A percentile compares a stretch with the other conserved stretches of the same genome.
These are phyloP conservation scores for Xestia xanthographa DNA, from an alignment of 2,888 invertebrate species.

Conservation along the genomic window DNA sequence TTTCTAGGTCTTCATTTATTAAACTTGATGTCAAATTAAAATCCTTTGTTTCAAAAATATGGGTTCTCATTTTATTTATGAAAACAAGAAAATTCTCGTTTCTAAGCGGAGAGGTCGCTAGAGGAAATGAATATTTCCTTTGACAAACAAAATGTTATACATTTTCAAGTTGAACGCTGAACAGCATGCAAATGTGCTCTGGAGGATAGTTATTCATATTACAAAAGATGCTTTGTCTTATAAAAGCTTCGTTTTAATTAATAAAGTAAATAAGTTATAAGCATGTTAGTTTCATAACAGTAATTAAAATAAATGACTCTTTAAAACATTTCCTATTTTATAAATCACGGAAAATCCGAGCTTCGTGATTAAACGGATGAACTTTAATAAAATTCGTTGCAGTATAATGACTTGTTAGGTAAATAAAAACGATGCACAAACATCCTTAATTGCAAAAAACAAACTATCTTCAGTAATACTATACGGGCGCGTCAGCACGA, in stretches of 20 bases:
- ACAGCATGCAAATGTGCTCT: conserved; percentile 42
- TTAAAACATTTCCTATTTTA: background rate
- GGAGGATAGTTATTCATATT: background rate
- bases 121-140: conserved; percentile 55
- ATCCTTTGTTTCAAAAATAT: conserved; percentile 47
- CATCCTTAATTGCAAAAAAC: conserved; percentile 11
- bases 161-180: conserved; percentile 25
- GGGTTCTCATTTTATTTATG: conserved; percentile 39
- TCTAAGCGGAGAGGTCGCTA: conserved; percentile 27
- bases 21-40: conserved; percentile 40
- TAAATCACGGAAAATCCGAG: background rate
- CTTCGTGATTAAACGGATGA: background rate
- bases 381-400: background rate
- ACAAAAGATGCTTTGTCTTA: background rate
- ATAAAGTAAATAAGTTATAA: background rate
- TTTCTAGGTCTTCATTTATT: conserved; percentile 23
- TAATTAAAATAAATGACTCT: background rate
- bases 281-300: conserved; percentile 21
- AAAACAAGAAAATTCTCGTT: conserved; percentile 40
- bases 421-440: conserved; percentile 11
- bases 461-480: background rate
- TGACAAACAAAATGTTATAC: conserved; percentile 44
- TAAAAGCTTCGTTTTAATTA: background rate
- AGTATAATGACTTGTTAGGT: background rate
- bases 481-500: background rate